Evolutionary conservation across 2,888 invertebrate genomes (phyloP).

Genomic region (Drosophila neotestacea): DNA sequence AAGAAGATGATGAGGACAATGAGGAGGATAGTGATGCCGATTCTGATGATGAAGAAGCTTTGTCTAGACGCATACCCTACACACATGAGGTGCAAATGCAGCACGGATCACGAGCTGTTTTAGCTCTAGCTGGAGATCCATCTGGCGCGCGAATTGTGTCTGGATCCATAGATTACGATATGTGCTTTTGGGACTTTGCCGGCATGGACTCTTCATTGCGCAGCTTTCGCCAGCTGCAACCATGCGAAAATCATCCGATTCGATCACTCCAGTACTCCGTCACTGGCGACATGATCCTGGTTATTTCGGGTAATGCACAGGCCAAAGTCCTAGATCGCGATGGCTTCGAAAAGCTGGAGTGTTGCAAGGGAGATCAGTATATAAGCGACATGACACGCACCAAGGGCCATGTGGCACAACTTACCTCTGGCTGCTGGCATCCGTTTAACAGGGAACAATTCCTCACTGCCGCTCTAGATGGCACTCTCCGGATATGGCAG

Average conservation of each 20-base stretch:
- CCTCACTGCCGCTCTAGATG: constrained; percentile 96
- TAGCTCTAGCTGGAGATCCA: constrained; percentile 96
- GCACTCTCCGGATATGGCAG: constrained; percentile 96
- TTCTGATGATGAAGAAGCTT: constrained; percentile 86
- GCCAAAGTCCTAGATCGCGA: constrained; percentile 98
- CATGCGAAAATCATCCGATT: constrained; percentile 98
- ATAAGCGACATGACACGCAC: constrained; percentile 97
- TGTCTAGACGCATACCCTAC: constrained; percentile 89
- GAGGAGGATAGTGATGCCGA: constrained; percentile 65
- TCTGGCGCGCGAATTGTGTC: constrained; percentile 95
- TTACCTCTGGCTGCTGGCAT: constrained; percentile 97
- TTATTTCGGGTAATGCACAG: constrained; percentile 96
- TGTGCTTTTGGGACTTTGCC: constrained; percentile 99
- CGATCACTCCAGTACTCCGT: constrained; percentile 94
- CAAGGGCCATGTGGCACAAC: constrained; percentile 96
- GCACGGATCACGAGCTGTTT: constrained; percentile 96
- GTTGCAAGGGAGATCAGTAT: constrained; percentile 98
- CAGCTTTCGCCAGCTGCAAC: constrained; percentile 96
- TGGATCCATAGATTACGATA: constrained; percentile 98
- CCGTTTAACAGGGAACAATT: constrained; percentile 96
- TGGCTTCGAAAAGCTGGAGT: constrained; percentile 96
- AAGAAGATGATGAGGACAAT: constrained; percentile 11
- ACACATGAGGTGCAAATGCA: constrained; percentile 92
- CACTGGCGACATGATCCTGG: constrained; percentile 96
- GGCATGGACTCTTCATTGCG: constrained; percentile 98